Evolutionary conservation across 1,140 invertebrate species (phyloP).

Genomic region (Drosophila oshimai): DNA sequence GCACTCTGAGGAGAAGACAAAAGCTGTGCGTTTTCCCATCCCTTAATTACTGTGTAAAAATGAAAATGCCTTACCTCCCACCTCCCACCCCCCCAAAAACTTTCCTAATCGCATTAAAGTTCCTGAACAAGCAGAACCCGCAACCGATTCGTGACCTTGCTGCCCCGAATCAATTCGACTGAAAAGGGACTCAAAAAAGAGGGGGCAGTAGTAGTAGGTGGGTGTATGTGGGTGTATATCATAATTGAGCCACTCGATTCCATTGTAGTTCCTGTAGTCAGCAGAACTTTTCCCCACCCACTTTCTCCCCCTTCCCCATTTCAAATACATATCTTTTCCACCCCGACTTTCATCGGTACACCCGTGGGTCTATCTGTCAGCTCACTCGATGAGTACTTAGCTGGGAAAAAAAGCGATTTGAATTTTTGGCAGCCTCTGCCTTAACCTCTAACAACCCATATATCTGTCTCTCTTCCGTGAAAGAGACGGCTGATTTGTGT

Average conservation of each 20-base stretch:
- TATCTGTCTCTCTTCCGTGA: background rate
- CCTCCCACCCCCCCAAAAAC: background rate
- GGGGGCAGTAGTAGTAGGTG: no score
- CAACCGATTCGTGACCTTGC: slow-evolving; percentile 1
- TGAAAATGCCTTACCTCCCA: no score
- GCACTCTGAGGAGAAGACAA: no score
- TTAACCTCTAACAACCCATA: slow-evolving; percentile 10
- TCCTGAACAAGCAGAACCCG: background rate
- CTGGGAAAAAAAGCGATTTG: slow-evolving; percentile 15
- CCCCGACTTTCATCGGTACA: slow-evolving; percentile 2
- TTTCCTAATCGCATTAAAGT: slow-evolving; percentile 15
- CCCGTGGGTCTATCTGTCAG: slow-evolving; percentile 23
- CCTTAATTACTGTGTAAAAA: background rate
- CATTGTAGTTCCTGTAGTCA: slow-evolving; percentile 20
- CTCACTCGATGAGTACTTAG: slow-evolving; percentile 18
- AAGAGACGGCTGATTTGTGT: background rate
- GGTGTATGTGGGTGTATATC: slow-evolving; percentile 10
- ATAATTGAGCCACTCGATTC: slow-evolving; percentile 27
- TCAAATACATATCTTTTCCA: background rate
- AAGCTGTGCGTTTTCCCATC: background rate
- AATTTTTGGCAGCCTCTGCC: slow-evolving; percentile 21
- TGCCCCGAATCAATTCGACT: background rate
- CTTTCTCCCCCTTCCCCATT: background rate
- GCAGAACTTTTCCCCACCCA: background rate
- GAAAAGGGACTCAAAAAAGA: background rate